These are phyloP conservation scores for Phalanger gymnotis DNA, from an alignment of 2,797 vertebrate species.

Conservation along the genomic window DNA sequence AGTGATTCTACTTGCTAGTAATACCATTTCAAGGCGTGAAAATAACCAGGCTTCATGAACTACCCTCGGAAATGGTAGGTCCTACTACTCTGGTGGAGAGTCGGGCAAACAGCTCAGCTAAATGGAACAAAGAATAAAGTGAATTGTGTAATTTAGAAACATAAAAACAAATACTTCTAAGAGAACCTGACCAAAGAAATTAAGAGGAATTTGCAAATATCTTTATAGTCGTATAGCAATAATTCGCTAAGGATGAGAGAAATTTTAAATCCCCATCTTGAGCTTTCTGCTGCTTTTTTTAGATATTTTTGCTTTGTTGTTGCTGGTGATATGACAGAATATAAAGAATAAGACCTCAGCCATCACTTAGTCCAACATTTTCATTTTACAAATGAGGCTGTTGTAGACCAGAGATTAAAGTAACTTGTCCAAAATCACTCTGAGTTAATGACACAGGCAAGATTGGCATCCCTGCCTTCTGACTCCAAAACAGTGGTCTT, in stretches of 20 bases:
- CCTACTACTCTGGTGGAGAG: neutral
- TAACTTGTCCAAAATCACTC: neutral
- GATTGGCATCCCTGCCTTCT: neutral
- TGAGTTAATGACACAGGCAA: neutral
- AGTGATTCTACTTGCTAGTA: neutral
- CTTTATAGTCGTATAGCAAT: neutral
- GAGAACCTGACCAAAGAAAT: neutral
- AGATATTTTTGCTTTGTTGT: neutral
- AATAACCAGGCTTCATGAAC: neutral
- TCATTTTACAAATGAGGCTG: neutral
- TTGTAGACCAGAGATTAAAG: neutral
- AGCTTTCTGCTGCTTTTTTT: neutral
- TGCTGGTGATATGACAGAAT: neutral
- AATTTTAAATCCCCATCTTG: neutral
- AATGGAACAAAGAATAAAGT: neutral
- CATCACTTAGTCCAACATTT: neutral
- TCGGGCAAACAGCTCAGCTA: neutral
- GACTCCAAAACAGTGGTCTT: neutral
- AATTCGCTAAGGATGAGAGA: neutral
- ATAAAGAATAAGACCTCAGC: neutral
- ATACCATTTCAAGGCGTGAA: neutral
- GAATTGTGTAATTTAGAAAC: neutral
- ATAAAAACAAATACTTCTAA: neutral
- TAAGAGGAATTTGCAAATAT: neutral
- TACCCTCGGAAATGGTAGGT: neutral